Evolutionary conservation across 2,888 invertebrate species (phyloP).

Genomic region (Spodoptera picta): DNA sequence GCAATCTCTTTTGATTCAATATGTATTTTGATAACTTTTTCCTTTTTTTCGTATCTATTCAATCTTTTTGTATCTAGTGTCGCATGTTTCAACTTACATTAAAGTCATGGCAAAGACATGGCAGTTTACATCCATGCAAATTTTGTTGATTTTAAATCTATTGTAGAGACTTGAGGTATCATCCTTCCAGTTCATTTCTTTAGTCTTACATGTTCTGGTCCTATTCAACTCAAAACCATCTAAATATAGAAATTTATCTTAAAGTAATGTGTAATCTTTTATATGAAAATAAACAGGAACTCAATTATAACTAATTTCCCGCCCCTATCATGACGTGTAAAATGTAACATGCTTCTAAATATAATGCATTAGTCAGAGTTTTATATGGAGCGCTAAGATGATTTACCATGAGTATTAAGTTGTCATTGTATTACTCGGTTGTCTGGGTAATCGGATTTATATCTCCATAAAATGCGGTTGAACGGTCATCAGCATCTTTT

Average conservation of each 20-base stretch:
- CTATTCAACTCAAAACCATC: no score
- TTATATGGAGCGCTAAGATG: slow-evolving; percentile 38
- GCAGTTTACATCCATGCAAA: no score
- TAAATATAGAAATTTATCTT: not conserved
- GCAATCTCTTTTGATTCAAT: no score
- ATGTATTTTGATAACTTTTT: no score
- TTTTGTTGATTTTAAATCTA: no score
- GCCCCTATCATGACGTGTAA: slow-evolving; percentile 45
- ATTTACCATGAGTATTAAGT: slow-evolving; percentile 54
- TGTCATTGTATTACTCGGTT: slow-evolving; percentile 65
- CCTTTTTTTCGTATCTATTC: no score
- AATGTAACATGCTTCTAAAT: slow-evolving; percentile 35
- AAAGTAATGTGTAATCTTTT: slow-evolving; percentile 12
- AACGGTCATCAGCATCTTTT: slow-evolving; percentile 19
- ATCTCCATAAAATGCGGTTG: slow-evolving; percentile 47
- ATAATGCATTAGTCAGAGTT: slow-evolving; percentile 52
- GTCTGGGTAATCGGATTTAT: slow-evolving; percentile 55
- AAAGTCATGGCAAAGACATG: no score
- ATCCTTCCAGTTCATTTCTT: no score
- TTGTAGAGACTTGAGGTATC: no score
- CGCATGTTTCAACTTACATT: no score
- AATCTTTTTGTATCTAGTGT: no score
- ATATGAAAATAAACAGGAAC: slow-evolving; percentile 15
- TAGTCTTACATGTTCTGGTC: no score
- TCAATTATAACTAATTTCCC: slow-evolving; percentile 22